Evolutionary conservation across 2,113 vertebrate species (phyloP).

Genomic region (Paedocypris sp.): DNA sequence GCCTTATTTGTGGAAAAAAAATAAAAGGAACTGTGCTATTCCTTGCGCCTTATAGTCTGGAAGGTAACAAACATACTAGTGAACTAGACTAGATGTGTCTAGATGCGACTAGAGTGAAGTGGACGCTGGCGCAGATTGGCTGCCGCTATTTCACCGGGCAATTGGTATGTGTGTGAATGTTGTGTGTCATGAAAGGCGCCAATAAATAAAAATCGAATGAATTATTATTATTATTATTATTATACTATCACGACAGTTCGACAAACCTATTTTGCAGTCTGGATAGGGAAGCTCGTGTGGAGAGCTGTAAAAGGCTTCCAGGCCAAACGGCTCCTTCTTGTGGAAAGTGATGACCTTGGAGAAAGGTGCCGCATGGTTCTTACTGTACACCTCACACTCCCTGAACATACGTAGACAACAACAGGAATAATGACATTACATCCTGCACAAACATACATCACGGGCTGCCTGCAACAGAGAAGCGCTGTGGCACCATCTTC

Average conservation of each 20-base stretch:
- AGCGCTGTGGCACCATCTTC: not conserved
- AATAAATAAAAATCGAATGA: too few species aligned
- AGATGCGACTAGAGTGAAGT: too few species aligned
- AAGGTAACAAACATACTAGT: too few species aligned
- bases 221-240: not conserved
- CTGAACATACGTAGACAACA: constrained; percentile 44
- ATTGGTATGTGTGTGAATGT: too few species aligned
- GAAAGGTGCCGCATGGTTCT: constrained; percentile 87
- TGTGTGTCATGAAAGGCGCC: too few species aligned
- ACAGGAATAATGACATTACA: not conserved
- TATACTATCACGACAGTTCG: not conserved
- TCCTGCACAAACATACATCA: not conserved
- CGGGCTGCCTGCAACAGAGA: not conserved
- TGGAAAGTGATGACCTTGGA: constrained; percentile 96
- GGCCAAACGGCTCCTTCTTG: constrained; percentile 90
- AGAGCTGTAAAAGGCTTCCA: constrained; percentile 83
- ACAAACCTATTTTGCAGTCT: constrained; percentile 83
- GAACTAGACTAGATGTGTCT: too few species aligned
- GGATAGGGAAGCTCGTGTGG: constrained; percentile 85
- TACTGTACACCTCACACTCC: constrained; percentile 89
- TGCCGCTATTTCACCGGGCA: too few species aligned
- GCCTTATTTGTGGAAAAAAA: too few species aligned
- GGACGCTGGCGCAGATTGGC: too few species aligned
- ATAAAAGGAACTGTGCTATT: too few species aligned
- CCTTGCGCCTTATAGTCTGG: too few species aligned